Conservation (phyloP, 2,888 invertebrate genomes). For the Prosapia bicincta region DNA sequence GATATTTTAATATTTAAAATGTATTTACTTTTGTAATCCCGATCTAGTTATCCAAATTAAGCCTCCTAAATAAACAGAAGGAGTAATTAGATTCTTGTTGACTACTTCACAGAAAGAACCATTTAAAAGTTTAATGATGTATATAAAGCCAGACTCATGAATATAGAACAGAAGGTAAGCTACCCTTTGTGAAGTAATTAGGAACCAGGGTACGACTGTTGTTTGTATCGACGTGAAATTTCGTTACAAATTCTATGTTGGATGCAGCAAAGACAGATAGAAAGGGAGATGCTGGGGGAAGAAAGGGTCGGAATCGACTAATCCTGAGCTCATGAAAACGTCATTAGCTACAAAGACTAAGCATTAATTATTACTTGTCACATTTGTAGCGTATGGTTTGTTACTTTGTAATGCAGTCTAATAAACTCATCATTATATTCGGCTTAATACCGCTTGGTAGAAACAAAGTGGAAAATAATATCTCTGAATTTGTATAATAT, state of each 20-base stretch:
- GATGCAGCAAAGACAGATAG: background rate
- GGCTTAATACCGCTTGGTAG: too few species aligned
- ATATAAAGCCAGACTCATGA: constrained; percentile 2
- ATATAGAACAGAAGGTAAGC: background rate
- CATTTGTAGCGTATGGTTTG: too few species aligned
- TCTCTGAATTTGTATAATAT: too few species aligned
- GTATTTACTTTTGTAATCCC: too few species aligned
- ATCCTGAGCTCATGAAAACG: background rate
- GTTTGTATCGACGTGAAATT: constrained; percentile 2
- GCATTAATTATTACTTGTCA: background rate
- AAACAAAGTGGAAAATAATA: too few species aligned
- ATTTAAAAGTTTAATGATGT: background rate
- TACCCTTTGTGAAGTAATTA: background rate
- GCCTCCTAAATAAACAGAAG: background rate
- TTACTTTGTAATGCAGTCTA: too few species aligned
- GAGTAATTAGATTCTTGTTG: background rate
- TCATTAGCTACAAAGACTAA: background rate
- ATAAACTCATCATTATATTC: too few species aligned
- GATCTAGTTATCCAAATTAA: too few species aligned
- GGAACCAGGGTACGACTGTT: background rate
- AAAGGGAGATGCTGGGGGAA: background rate
- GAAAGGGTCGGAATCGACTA: background rate
- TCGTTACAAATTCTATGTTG: background rate
- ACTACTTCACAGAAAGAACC: background rate
- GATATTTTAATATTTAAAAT: too few species aligned